These are phyloP conservation scores for Oreortyx pictus DNA, from an alignment of 2,797 vertebrate species.

Conservation along the genomic window DNA sequence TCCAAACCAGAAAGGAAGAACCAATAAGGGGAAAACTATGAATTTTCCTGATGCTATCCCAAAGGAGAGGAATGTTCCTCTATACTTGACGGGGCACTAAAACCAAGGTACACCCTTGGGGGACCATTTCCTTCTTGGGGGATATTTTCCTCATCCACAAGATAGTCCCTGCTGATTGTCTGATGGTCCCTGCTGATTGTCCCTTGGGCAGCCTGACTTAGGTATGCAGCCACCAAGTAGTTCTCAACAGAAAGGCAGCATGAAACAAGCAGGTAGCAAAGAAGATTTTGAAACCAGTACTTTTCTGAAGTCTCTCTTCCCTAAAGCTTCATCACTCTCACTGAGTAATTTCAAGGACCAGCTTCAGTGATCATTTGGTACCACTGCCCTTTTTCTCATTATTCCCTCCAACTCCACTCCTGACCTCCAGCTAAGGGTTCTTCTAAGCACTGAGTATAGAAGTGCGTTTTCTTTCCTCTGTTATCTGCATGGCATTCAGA, in stretches of 20 bases:
- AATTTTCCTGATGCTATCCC: background rate
- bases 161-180: background rate
- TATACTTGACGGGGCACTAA: background rate
- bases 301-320: background rate
- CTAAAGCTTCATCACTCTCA: background rate
- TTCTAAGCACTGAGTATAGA: background rate
- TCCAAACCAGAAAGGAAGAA: background rate
- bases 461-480: background rate
- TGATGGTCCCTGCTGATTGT: background rate
- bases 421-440: rapidly evolving
- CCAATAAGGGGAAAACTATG: background rate
- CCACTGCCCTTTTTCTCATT: background rate
- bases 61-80: background rate
- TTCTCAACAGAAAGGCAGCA: background rate
- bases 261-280: background rate
- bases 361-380: background rate
- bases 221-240: rapidly evolving
- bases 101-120: background rate
- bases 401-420: too few relatives aligned
- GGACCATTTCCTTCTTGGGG: background rate
- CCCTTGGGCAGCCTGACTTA: background rate
- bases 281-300: background rate
- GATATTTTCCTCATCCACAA: background rate
- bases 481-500: background rate
- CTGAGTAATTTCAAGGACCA: background rate